Evolutionary conservation across 2,888 invertebrate genomes (phyloP).

Genomic region (Volucella inanis): DNA sequence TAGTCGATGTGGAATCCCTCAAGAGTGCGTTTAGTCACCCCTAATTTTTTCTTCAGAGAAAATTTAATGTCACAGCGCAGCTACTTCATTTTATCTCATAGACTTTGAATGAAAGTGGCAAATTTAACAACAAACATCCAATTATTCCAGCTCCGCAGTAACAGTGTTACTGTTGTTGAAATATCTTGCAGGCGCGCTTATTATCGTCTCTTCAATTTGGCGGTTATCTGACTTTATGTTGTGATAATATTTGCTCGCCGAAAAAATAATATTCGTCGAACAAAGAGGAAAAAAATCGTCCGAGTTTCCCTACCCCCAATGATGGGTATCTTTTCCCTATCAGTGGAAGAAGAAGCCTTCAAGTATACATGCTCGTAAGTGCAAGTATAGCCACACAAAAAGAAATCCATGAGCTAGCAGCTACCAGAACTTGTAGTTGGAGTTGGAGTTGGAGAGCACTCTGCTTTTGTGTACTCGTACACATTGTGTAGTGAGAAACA

Average conservation of each 20-base stretch:
- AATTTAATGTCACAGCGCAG: no score
- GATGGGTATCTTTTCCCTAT: not conserved
- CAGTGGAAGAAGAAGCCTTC: conserved; percentile 1
- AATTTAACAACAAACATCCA: no score
- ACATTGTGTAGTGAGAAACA: conserved; percentile 36
- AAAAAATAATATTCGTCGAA: conserved; percentile 20
- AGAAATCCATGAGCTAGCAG: no score
- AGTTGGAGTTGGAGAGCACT: not conserved
- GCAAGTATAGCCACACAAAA: no score
- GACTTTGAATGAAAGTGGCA: no score
- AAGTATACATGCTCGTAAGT: not conserved
- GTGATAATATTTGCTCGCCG: conserved; percentile 50
- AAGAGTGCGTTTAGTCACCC: no score
- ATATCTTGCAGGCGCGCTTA: not conserved
- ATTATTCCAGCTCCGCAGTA: not conserved
- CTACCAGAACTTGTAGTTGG: no score
- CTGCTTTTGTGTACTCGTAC: not conserved
- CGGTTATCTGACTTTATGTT: conserved; percentile 42
- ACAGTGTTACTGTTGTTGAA: not conserved
- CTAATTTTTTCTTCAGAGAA: no score
- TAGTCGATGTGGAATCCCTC: no score
- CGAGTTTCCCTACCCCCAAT: not conserved
- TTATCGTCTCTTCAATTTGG: conserved; percentile 26
- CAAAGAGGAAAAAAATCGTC: not conserved
- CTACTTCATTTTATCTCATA: no score